phyloP scores from a whole-genome alignment of 2,888 invertebrate genomes.

The Aphodius granarius region DNA sequence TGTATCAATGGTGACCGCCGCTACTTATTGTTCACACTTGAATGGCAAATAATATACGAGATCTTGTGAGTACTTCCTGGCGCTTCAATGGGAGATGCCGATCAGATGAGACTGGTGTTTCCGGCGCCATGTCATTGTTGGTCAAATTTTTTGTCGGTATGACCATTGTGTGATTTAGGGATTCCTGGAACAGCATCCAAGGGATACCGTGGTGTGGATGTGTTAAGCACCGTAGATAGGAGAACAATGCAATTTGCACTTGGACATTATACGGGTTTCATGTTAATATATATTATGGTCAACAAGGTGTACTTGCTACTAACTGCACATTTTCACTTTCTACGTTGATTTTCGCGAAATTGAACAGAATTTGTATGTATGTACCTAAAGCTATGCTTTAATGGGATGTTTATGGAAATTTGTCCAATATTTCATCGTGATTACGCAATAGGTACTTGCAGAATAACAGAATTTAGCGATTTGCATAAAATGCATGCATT shows the following conservation, averaged over 20 bases:
- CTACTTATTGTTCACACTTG: not conserved
- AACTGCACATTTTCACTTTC: not conserved
- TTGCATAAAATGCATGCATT: not conserved
- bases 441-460: not conserved
- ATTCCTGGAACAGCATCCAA: not conserved
- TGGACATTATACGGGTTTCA: not conserved
- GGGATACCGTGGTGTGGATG: not conserved
- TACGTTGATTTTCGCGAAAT: not conserved
- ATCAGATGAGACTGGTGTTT: not conserved
- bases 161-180: not conserved
- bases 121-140: not conserved
- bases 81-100: not conserved
- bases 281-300: not conserved
- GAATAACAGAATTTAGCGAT: not conserved
- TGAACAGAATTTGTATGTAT: no score
- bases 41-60: not conserved
- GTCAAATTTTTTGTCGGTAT: not conserved
- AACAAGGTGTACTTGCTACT: not conserved
- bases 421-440: not conserved
- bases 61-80: not conserved
- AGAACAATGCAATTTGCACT: not conserved
- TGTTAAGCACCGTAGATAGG: not conserved
- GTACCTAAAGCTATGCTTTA: not conserved
- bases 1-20: not conserved
- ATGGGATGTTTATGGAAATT: not conserved